Percentiles rank a stretch among this genome's conserved stretches.
phyloP scores from a whole-genome alignment of 2,797 vertebrate species.

The Danio tinwini region DNA sequence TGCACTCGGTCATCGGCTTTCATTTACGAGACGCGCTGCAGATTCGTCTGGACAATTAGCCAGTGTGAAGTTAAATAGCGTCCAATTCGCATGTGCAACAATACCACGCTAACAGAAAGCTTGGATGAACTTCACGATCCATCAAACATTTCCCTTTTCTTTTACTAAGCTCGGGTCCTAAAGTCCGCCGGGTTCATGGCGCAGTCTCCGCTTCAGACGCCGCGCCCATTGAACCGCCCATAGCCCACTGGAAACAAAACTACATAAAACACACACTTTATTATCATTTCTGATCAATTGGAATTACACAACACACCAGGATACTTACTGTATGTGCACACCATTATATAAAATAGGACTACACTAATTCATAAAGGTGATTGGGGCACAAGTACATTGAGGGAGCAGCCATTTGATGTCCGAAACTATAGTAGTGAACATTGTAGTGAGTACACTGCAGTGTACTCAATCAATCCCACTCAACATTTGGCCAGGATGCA shows the following conservation, averaged over 20 bases:
- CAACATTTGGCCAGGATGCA: no score
- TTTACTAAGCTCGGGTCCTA: constrained; percentile 44
- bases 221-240: background rate
- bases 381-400: no score
- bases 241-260: background rate
- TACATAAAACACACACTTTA: background rate
- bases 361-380: no score
- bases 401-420: no score
- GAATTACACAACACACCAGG: background rate
- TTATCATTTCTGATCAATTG: background rate
- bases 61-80: background rate
- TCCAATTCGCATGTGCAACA: background rate
- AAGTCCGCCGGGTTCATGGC: constrained; percentile 6
- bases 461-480: no score
- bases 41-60: background rate
- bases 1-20: background rate
- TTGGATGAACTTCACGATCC: constrained; percentile 53
- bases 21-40: background rate
- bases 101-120: constrained; percentile 13
- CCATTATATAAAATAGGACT: no score
- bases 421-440: no score
- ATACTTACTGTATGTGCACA: background rate
- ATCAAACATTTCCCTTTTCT: constrained; percentile 41
- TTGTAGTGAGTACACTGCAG: no score
- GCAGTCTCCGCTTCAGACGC: background rate